Percentiles rank a stretch among this genome's conserved stretches.
Evolutionary conservation across 2,888 invertebrate genomes (phyloP).

Genomic region (Macropis europaea): DNA sequence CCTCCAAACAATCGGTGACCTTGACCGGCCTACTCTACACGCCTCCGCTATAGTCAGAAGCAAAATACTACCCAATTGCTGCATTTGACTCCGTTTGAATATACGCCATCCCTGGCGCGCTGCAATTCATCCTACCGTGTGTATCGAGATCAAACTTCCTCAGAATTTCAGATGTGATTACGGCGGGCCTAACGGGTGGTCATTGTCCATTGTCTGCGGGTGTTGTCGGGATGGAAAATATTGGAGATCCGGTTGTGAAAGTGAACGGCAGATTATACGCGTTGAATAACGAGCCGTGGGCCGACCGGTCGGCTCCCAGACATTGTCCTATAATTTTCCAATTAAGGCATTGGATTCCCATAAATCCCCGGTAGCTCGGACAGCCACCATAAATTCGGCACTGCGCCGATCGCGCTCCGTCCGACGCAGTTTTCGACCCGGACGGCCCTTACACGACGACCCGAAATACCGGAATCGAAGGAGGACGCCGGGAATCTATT

Average conservation of each 20-base stretch:
- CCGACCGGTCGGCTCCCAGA: constrained; percentile 51
- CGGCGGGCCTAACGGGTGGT: neutral
- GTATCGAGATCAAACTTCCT: too few relatives aligned
- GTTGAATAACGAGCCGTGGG: constrained; percentile 55
- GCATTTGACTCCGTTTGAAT: too few relatives aligned
- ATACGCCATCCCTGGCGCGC: too few relatives aligned
- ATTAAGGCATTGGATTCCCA: constrained; percentile 72
- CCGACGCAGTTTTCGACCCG: constrained; percentile 47
- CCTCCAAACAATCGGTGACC: too few relatives aligned
- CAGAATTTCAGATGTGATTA: neutral
- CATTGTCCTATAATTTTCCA: constrained; percentile 73
- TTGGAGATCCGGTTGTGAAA: constrained; percentile 13
- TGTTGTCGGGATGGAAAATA: constrained; percentile 43
- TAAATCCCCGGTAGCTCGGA: constrained; percentile 63
- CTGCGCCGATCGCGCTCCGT: constrained; percentile 36
- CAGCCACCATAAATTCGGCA: constrained; percentile 68
- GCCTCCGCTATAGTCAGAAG: too few relatives aligned
- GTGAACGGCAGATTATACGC: constrained; percentile 49
- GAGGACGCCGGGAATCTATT: constrained; percentile 8
- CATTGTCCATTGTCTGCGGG: neutral
- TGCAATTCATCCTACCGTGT: too few relatives aligned
- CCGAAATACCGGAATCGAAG: constrained; percentile 37
- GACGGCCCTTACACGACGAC: constrained; percentile 34
- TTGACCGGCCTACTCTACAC: too few relatives aligned
- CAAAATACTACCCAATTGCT: too few relatives aligned